phyloP scores from a whole-genome alignment of 2,888 invertebrate genomes.

The Chrysodeixis includens region DNA sequence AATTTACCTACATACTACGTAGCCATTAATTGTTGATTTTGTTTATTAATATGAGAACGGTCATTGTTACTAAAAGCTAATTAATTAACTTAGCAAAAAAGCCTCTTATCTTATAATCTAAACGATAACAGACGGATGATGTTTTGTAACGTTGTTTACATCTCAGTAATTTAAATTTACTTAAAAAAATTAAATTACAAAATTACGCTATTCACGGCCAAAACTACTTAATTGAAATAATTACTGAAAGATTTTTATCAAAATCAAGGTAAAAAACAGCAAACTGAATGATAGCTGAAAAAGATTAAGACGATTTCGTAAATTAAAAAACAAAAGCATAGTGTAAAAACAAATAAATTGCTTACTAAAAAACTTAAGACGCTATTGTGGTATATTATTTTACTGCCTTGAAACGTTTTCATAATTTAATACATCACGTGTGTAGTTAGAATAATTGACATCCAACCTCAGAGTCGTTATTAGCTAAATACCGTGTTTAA shows the following conservation, averaged over 20 bases:
- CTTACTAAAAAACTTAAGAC: no score
- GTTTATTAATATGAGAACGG: neutral
- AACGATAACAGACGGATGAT: conserved; percentile 7
- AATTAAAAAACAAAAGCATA: no score
- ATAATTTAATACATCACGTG: conserved; percentile 2
- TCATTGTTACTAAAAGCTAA: neutral
- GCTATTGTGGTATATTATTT: neutral
- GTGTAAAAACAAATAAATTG: no score
- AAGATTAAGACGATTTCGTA: no score
- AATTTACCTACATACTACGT: no score
- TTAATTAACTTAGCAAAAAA: neutral
- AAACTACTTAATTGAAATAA: neutral
- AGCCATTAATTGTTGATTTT: no score
- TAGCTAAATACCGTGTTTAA: neutral
- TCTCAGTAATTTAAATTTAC: neutral
- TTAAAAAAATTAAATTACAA: conserved; percentile 9
- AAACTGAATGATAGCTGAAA: neutral
- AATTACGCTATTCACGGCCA: neutral
- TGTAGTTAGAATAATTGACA: neutral
- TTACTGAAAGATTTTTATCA: conserved; percentile 6
- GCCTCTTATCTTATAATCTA: conserved; percentile 1
- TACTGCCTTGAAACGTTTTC: neutral
- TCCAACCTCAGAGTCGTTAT: neutral
- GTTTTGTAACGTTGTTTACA: conserved; percentile 10
- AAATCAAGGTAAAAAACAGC: conserved; percentile 2